Evolutionary conservation across 2,113 vertebrate genomes (phyloP), one percentile per base, ranked within the genome.

Genomic region (Centrocercus urophasianus): DNA sequence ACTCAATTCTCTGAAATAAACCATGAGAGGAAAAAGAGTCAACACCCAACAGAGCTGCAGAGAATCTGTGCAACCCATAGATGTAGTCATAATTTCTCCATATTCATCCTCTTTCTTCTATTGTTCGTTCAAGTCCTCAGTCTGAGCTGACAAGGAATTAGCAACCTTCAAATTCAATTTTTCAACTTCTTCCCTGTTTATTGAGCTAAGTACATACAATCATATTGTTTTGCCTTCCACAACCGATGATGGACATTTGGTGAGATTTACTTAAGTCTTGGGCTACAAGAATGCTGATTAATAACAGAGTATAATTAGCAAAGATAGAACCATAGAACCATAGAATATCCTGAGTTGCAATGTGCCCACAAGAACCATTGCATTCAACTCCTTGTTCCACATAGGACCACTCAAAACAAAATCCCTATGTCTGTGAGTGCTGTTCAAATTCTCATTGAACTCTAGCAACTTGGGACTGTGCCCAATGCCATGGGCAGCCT

Each of bases 261-360:
- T 28, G 91, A 89, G 48, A 89, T 83, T 75, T 93, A 48, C 57
- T 94, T 81, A 93, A 88, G 90, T 93, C 87, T 94, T 87, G 80
- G 80, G 80, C 81, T 93, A 94, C 50, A 48, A 96, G 36, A 93
- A 93, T 88, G 52, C 28, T 85, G 60, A 93, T 89, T 71, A 92
- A 70, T 69, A 91, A 65, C 50, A 74, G 25, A 86, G 25, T 30
- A 74, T 65, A 74, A 54, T 40, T 94, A 61, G 40, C 50, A 70
- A 4, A 96, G 83, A 90, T n/a, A 19, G 91, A 93, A 65, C 52
- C 50, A 52, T 52, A 52, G 5, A 52, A 52, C 50, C 13, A 27
- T 28, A 54, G 50, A 28, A 16, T 54, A 28, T 28, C 25, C 25
- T 54, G 22, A 54, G 50, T 27, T 28, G 50, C 25, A 54, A 28